Conservation (phyloP, 1,140 invertebrate genomes). For the Drosophila tani region DNA sequence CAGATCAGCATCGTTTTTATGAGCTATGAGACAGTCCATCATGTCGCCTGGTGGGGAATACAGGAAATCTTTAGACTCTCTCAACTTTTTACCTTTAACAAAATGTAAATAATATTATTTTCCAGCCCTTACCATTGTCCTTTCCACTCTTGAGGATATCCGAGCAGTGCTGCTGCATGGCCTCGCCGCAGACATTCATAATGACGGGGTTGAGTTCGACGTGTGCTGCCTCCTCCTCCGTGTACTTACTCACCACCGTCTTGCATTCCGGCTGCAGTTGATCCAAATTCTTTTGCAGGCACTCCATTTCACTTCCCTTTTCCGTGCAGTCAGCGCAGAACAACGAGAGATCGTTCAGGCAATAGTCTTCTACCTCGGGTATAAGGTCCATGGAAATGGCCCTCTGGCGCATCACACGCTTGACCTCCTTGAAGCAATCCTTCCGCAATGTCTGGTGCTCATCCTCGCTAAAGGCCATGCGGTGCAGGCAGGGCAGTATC, state of each 20-base stretch:
- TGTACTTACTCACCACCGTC: slow-evolving; percentile 93
- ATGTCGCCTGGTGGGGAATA: slow-evolving; percentile 87
- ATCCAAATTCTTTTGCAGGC: slow-evolving; percentile 96
- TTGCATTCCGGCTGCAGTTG: slow-evolving; percentile 85
- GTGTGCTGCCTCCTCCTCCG: slow-evolving; percentile 94
- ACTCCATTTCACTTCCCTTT: slow-evolving; percentile 95
- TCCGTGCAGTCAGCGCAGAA: slow-evolving; percentile 93
- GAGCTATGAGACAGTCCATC: slow-evolving; percentile 96
- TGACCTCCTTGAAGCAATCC: slow-evolving; percentile 91
- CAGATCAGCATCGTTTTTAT: slow-evolving; percentile 94
- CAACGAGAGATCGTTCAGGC: slow-evolving; percentile 93
- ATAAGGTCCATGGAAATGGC: slow-evolving; percentile 96
- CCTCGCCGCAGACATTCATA: slow-evolving; percentile 91
- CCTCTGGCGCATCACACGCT: slow-evolving; percentile 95
- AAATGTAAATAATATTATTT: not conserved
- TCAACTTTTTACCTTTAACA: not conserved
- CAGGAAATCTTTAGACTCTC: not conserved
- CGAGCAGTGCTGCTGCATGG: slow-evolving; percentile 93
- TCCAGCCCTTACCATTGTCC: slow-evolving; percentile 87
- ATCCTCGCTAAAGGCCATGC: slow-evolving; percentile 92
- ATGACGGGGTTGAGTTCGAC: slow-evolving; percentile 95
- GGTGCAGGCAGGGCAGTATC: slow-evolving; percentile 96
- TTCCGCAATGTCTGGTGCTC: slow-evolving; percentile 88
- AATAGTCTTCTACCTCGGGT: slow-evolving; percentile 96
- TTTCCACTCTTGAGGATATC: slow-evolving; percentile 89